These are phyloP conservation scores for Palaemon carinicauda DNA, from an alignment of 1,140 invertebrate species.

Conservation along the genomic window DNA sequence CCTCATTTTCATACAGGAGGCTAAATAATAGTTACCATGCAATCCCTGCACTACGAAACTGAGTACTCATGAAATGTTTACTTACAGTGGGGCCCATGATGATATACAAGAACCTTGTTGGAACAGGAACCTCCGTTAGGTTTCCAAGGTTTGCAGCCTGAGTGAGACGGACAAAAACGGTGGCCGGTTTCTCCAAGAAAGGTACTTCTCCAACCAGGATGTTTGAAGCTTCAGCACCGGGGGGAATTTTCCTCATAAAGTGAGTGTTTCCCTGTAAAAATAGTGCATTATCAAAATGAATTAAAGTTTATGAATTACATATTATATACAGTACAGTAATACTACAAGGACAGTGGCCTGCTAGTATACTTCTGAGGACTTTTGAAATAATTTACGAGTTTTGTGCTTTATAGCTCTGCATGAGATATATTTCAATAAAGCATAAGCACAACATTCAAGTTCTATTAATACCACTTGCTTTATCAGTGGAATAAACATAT, in stretches of 20 bases:
- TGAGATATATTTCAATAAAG: no score
- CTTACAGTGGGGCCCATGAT: constrained; percentile 87
- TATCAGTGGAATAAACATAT: not conserved
- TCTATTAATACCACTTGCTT: not conserved
- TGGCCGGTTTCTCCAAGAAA: constrained; percentile 89
- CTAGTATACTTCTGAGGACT: no score
- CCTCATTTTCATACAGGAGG: no score
- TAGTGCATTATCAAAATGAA: not conserved
- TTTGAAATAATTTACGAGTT: no score
- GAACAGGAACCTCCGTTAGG: constrained; percentile 96
- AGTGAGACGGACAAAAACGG: constrained; percentile 91
- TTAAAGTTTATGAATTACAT: no score
- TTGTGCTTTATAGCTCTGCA: no score
- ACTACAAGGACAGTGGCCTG: no score
- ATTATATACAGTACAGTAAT: no score
- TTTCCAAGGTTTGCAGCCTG: constrained; percentile 91
- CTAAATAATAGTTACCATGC: not conserved
- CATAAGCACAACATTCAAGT: not conserved
- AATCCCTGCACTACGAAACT: not conserved
- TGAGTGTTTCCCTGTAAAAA: constrained; percentile 80
- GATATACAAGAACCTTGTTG: constrained; percentile 94
- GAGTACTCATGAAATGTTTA: constrained; percentile 44
- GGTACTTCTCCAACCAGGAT: constrained; percentile 98
- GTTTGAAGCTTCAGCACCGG: constrained; percentile 94
- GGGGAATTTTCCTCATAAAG: constrained; percentile 98